Base-by-base conservation (phyloP, 2,797 vertebrate genomes). In the Cryptoblepharus egeriae region DNA sequence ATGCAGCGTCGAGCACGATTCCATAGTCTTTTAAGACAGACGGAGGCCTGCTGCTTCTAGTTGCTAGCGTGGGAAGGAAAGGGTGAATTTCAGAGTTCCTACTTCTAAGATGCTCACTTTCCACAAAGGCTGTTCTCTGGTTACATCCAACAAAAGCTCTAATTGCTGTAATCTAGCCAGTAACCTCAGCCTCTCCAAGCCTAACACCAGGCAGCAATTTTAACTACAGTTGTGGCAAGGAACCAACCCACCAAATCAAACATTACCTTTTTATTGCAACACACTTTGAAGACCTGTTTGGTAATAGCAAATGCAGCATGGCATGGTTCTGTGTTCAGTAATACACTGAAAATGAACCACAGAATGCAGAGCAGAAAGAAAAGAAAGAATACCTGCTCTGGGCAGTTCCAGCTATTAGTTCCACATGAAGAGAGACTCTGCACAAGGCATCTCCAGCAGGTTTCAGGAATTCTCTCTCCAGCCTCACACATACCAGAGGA, bases 291-390 rank as follows among this genome's bases (percentile, higher is more conserved):
- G 78, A 49, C 77, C 26, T 16, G 58, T n/a, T 70, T 37, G 1
- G 0, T 61, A 80, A 72, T 57, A 79, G 39, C 5, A 0, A 68
- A 77, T 1, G 22, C 68, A 35, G 32, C 2, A 26, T 55, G 39
- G 80, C 32, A 42, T 3, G 70, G 22, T 74, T 61, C 76, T 52
- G 37, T 37, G 16, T 42, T 79, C 52, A 37, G 77, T 84, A 64
- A 2, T 0, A 20, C 3, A 76, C 0, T 0, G 73, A 60, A 80
- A 86, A 81, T 70, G 82, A 85, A 39, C 63, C 69, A 67, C 35
- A 69, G 45, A 57, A 85, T 55, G 72, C 61, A 82, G 84, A 87
- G 80, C 81, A 77, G 32, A 30, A 64, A 69, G 75, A 45, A 42
- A 79, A 75, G 22, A 26, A 20, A 61, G 1, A 72, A 73, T 68